Conservation (phyloP, 2,888 invertebrate genomes). For the Iphiclides podalirius region DNA sequence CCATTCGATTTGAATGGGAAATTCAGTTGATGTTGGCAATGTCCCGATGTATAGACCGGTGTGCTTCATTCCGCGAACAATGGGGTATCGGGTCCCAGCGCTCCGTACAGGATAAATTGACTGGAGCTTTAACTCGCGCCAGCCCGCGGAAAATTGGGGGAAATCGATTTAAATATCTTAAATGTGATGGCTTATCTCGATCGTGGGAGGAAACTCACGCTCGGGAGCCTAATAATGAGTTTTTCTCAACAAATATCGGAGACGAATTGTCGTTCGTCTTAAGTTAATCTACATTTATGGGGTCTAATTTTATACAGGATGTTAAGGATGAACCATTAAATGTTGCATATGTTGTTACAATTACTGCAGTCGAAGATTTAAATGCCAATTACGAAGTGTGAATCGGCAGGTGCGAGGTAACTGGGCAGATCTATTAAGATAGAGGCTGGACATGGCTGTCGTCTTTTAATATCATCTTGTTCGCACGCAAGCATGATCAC, state of each 20-base stretch:
- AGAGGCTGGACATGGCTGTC: conserved; percentile 35
- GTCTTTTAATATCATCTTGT: conserved; percentile 49
- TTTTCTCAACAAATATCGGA: conserved; percentile 27
- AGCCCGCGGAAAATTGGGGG: conserved; percentile 76
- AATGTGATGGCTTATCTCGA: conserved; percentile 75
- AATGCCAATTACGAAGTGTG: conserved; percentile 60
- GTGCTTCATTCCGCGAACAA: conserved; percentile 78
- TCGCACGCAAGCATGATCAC: conserved; percentile 54
- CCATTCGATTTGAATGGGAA: conserved; percentile 31
- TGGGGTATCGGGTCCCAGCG: conserved; percentile 54
- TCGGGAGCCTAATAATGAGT: conserved; percentile 33
- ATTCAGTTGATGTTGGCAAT: conserved; percentile 44
- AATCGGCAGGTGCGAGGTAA: conserved; percentile 38
- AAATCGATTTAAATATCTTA: conserved; percentile 80
- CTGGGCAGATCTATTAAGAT: conserved; percentile 61
- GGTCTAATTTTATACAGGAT: no score
- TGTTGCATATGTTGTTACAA: background rate
- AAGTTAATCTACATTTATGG: no score
- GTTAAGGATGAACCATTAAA: background rate
- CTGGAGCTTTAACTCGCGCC: conserved; percentile 66
- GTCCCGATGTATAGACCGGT: conserved; percentile 62
- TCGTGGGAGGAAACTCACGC: conserved; percentile 54
- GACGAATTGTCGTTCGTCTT: background rate
- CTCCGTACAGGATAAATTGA: conserved; percentile 75
- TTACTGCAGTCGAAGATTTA: conserved; percentile 27